These are phyloP conservation scores for Calonectris borealis DNA, from an alignment of 2,113 vertebrate genomes.

Conservation along the genomic window DNA sequence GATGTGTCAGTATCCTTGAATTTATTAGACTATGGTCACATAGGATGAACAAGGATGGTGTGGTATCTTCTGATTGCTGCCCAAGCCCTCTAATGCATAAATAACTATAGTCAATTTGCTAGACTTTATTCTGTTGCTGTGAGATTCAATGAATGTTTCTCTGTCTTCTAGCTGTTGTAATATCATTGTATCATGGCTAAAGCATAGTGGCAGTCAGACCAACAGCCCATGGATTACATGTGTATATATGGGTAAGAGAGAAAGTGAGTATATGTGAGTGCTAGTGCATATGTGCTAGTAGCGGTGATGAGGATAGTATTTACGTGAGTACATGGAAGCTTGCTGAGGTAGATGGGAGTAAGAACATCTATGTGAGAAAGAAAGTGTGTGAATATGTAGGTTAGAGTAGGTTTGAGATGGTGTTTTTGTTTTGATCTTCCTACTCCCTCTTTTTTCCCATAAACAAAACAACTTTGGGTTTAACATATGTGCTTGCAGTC, in stretches of 20 bases:
- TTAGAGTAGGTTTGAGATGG: neutral
- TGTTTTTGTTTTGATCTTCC: conserved; percentile 39
- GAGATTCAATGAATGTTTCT: neutral
- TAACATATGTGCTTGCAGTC: neutral
- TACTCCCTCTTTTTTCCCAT: neutral
- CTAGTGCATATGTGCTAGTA: neutral
- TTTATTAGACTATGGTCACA: neutral
- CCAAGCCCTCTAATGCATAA: neutral
- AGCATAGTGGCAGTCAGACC: neutral
- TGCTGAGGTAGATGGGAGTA: neutral
- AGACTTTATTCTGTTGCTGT: neutral
- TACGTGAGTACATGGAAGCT: neutral
- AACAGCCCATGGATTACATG: neutral
- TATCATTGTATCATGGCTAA: neutral
- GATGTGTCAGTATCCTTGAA: neutral
- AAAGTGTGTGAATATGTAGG: neutral
- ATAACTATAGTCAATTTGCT: neutral
- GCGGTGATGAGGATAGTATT: neutral
- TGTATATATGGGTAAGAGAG: neutral
- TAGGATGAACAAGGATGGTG: neutral
- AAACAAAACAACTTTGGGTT: neutral
- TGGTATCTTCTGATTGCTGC: neutral
- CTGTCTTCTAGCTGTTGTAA: neutral
- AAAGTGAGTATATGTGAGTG: neutral
- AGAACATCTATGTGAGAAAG: neutral